Evolutionary conservation across 2,113 vertebrate species (phyloP).

Genomic region (Ceyx margarethae): DNA sequence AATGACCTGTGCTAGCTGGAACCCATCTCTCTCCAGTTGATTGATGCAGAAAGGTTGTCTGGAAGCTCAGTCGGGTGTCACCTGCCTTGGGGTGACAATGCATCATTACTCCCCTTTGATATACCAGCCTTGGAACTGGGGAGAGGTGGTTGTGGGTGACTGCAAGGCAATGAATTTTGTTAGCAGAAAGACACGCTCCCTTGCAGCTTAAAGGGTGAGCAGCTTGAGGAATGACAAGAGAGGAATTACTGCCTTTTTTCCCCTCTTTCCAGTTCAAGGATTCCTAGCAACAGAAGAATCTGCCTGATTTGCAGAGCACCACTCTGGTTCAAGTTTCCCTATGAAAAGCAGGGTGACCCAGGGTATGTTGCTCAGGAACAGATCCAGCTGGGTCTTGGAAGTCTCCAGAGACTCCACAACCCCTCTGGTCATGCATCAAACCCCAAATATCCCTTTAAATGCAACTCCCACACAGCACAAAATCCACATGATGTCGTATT

Average conservation of each 20-base stretch:
- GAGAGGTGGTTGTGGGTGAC: not conserved
- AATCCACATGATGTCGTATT: not conserved
- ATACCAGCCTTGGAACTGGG: not conserved
- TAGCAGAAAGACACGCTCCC: not conserved
- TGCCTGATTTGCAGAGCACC: not conserved
- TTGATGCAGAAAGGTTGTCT: slow-evolving; percentile 35
- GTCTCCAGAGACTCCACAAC: too few relatives aligned
- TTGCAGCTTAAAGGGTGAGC: not conserved
- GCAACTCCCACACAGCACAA: not conserved
- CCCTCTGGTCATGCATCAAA: not conserved
- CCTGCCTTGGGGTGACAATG: slow-evolving; percentile 59
- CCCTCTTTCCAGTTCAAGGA: not conserved
- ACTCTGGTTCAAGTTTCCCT: not conserved
- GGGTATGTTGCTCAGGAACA: too few relatives aligned
- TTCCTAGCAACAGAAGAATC: not conserved
- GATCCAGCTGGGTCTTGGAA: too few relatives aligned
- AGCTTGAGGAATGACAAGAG: not conserved
- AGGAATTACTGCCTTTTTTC: not conserved
- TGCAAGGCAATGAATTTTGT: slow-evolving; percentile 12
- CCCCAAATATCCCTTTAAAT: not conserved
- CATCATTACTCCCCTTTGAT: slow-evolving; percentile 11
- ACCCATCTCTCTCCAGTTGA: not conserved
- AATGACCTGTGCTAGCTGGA: slow-evolving; percentile 6
- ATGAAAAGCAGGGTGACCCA: not conserved
- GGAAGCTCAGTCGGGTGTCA: slow-evolving; percentile 25